Conservation (phyloP, 2,797 vertebrate genomes). For the Urocyon cinereoargenteus region DNA sequence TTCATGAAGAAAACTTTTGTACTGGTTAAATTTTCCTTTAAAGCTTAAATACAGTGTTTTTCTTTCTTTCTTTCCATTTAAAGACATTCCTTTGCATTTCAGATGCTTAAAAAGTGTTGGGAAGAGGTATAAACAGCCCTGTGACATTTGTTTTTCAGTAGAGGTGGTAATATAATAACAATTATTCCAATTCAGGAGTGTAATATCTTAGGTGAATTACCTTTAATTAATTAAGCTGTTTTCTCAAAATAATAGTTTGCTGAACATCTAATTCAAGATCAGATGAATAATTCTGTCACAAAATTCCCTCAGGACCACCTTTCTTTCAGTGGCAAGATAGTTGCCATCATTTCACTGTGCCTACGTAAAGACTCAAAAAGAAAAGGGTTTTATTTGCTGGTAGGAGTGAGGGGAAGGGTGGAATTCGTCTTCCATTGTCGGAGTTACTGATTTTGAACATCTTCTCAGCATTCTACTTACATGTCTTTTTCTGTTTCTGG, state of each 20-base stretch:
- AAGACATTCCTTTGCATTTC: slow-evolving; percentile 42
- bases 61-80: not conserved
- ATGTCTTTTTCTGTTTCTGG: slow-evolving; percentile 56
- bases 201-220: slow-evolving; percentile 29
- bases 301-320: not conserved
- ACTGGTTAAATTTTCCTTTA: slow-evolving; percentile 37
- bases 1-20: not conserved
- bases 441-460: slow-evolving; percentile 59
- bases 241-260: slow-evolving; percentile 37
- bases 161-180: not conserved
- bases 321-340: not conserved
- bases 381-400: not conserved
- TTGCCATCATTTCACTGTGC: not conserved
- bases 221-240: slow-evolving; percentile 18
- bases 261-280: slow-evolving; percentile 35
- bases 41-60: slow-evolving; percentile 55
- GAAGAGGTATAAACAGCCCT: not conserved
- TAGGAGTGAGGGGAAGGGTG: not conserved
- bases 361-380: slow-evolving; percentile 6
- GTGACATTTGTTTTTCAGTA: not conserved
- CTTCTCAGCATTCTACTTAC: slow-evolving; percentile 19
- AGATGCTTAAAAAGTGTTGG: slow-evolving; percentile 44
- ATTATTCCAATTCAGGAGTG: slow-evolving; percentile 14
- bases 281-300: slow-evolving; percentile 25
- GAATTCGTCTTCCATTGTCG: not conserved